Conservation (phyloP, 2,797 vertebrate genomes). For the Crenichthys baileyi region DNA sequence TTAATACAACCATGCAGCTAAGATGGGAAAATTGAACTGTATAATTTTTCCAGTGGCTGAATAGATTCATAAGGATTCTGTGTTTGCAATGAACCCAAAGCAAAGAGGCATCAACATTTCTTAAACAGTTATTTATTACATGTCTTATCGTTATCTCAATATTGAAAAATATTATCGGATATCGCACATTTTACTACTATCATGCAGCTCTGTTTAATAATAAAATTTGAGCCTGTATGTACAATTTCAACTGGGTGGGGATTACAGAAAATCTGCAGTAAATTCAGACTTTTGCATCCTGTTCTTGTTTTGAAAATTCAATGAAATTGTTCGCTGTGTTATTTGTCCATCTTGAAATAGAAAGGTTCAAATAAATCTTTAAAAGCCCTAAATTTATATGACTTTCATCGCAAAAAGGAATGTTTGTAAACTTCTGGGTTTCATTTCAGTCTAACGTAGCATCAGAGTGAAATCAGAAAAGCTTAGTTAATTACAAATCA, state of each 20-base stretch:
- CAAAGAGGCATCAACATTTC: too few relatives aligned
- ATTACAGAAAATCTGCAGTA: too few relatives aligned
- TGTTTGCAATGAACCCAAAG: too few relatives aligned
- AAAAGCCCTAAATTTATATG: background rate
- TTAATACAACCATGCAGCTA: too few relatives aligned
- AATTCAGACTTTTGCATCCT: background rate
- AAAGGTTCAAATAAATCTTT: background rate
- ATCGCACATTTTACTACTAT: too few relatives aligned
- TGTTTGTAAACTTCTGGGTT: background rate
- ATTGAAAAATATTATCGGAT: too few relatives aligned
- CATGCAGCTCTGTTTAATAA: too few relatives aligned
- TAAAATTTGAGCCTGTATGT: too few relatives aligned
- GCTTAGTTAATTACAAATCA: background rate
- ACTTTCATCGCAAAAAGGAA: background rate
- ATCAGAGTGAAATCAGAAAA: background rate
- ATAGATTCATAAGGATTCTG: background rate
- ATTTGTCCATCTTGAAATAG: background rate
- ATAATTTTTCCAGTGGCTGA: background rate
- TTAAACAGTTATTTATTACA: too few relatives aligned
- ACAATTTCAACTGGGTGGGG: too few relatives aligned
- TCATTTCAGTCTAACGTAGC: slow-evolving; percentile 1
- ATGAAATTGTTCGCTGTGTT: background rate
- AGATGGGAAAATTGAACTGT: too few relatives aligned
- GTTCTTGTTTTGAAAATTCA: background rate
- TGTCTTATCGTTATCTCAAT: too few relatives aligned